Evolutionary conservation across 2,797 vertebrate species (phyloP), one percentile per base, ranked within the genome.

Genomic region (Danio choprae): DNA sequence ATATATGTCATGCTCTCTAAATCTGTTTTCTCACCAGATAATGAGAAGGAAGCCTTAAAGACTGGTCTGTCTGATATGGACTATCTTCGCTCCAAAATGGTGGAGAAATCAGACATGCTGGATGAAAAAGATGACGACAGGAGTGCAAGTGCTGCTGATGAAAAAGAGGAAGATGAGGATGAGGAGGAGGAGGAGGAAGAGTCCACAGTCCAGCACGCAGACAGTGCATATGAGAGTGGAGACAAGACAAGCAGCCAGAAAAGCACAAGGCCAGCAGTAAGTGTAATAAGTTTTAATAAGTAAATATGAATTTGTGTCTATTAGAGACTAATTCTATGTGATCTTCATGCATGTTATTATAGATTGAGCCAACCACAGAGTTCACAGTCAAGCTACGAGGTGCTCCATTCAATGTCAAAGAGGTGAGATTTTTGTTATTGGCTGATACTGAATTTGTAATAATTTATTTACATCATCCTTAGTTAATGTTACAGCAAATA

Each of bases 31-130:
- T 41, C 84, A 85, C 51, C 81, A 94, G 92, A 69, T 81, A 11
- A 81, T 29, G n/a, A 75, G 22, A 93, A 92, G 85, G 87, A 91
- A 73, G 92, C 93, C 6, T 80, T 92, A 51, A 91, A 92, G 87
- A 87, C 91, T 53, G 90, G 86, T 5, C 86, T 99, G 58, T 98
- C 97, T 0, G 98, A 99, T 88, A 97, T 98, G 97, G 97, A 98
- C 6, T 99, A 99, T 88, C 92, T 99, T 87, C 96, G 93, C 56
- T 97, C 96, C 18, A 99, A 99, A 86, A 87, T 97, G 86, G 94
- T 96, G 80, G 83, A 77, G 71, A 91, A 88, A 22, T 62, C 89
- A 1, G 90, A 93, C 59, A 81, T 85, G 0, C 63, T 83, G 38
- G 87, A 86, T 15, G 89, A 88, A 6, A 5, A 11, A 2, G 87